Conservation (phyloP, 2,797 vertebrate species). For the Amazona ochrocephala region DNA sequence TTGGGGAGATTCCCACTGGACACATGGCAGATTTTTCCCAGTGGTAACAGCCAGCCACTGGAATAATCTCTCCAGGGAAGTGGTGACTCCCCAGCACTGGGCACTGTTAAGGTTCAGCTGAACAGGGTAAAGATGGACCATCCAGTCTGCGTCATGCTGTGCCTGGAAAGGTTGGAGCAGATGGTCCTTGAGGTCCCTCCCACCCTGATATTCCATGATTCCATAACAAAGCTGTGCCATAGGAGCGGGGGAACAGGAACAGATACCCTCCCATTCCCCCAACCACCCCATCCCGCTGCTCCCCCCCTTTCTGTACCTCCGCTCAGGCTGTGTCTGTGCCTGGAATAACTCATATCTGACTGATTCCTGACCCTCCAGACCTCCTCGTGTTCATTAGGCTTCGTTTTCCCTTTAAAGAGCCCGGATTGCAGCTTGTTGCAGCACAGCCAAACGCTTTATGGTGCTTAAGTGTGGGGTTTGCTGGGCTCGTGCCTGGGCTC, state of each 20-base stretch:
- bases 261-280: neutral
- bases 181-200: neutral
- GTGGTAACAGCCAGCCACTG: neutral
- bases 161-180: neutral
- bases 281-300: fast-evolving
- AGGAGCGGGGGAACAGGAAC: neutral
- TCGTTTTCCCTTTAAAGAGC: neutral
- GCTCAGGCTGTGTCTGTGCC: neutral
- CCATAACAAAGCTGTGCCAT: neutral
- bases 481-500: neutral
- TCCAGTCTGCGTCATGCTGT: neutral
- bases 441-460: fast-evolving
- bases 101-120: neutral
- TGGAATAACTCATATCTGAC: neutral
- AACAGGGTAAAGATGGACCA: neutral
- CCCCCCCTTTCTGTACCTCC: fast-evolving
- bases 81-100: neutral
- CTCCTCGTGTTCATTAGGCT: neutral
- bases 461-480: neutral
- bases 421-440: neutral
- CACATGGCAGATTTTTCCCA: neutral
- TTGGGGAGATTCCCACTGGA: neutral
- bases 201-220: neutral
- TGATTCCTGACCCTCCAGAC: neutral
- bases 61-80: neutral